Conservation (phyloP, 2,888 invertebrate species). For the Caradrina clavipalpis region DNA sequence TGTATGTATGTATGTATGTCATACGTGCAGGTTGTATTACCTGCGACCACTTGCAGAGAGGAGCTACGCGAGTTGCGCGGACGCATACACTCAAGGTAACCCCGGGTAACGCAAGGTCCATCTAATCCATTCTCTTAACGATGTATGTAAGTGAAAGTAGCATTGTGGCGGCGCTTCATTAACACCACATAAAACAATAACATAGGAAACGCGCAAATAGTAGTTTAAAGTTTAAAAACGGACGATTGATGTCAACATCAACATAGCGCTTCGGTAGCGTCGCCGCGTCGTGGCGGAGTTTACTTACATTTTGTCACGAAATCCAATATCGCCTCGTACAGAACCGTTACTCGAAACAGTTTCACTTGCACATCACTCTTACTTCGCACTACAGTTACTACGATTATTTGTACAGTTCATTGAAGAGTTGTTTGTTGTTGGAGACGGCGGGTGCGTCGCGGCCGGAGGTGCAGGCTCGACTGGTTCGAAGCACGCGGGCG, state of each 20-base stretch:
- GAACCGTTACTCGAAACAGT: conserved; percentile 66
- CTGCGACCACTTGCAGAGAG: conserved; percentile 56
- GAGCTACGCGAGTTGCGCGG: conserved; percentile 57
- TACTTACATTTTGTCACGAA: conserved; percentile 61
- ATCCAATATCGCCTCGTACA: conserved; percentile 50
- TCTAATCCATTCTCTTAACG: conserved; percentile 81
- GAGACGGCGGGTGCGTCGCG: conserved; percentile 63
- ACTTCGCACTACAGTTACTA: conserved; percentile 72
- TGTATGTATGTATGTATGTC: conserved; percentile 50
- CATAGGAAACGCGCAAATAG: conserved; percentile 30
- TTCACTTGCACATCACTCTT: conserved; percentile 86
- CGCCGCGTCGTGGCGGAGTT: conserved; percentile 32
- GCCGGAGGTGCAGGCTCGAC: conserved; percentile 75
- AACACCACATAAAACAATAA: conserved; percentile 43
- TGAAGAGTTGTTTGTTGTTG: conserved; percentile 67
- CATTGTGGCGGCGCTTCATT: conserved; percentile 41
- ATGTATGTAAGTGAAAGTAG: conserved; percentile 81
- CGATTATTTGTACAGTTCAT: conserved; percentile 72
- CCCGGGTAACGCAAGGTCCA: conserved; percentile 82
- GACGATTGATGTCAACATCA: conserved; percentile 53
- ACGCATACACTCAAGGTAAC: conserved; percentile 81
- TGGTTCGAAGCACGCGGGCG: conserved; percentile 76
- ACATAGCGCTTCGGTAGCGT: conserved; percentile 33
- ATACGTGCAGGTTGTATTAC: conserved; percentile 52
- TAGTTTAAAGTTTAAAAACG: conserved; percentile 44